These are phyloP conservation scores for Tetrao urogallus DNA, from an alignment of 2,113 vertebrate genomes.

Conservation along the genomic window DNA sequence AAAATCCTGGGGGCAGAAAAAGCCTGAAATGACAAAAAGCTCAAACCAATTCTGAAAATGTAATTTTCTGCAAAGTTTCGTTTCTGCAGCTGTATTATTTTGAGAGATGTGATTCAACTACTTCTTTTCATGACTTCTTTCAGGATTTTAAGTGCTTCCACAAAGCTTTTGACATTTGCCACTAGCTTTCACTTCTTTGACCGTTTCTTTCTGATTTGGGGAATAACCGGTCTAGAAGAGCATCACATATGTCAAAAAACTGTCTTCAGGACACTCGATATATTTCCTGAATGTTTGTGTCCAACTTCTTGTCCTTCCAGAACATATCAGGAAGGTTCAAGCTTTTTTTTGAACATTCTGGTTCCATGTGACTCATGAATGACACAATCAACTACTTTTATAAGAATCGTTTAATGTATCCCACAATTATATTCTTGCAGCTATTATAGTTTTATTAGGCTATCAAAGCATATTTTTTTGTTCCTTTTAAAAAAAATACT, in stretches of 20 bases:
- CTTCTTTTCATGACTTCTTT: not conserved
- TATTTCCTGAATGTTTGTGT: not conserved
- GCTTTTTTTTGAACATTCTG: not conserved
- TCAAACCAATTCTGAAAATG: not conserved
- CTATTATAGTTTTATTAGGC: not conserved
- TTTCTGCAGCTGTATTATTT: not conserved
- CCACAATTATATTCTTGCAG: not conserved
- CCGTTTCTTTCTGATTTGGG: not conserved
- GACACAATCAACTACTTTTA: not conserved
- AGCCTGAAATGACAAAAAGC: not conserved
- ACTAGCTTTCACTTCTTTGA: not conserved
- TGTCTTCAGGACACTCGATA: not conserved
- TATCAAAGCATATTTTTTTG: not conserved
- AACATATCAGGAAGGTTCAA: not conserved
- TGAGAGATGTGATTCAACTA: accelerated
- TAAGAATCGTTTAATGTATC: not conserved
- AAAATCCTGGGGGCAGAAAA: not conserved
- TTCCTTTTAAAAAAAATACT: not conserved
- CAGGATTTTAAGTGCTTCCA: not conserved
- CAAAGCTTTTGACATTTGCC: not conserved
- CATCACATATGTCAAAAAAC: not conserved
- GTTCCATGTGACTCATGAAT: not conserved
- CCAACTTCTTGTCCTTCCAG: not conserved
- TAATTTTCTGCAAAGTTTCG: not conserved
- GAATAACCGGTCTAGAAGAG: not conserved